A percentile compares a stretch with the other conserved stretches of the same genome.
These are phyloP conservation scores for Pteropus rufus DNA, from an alignment of 2,797 vertebrate species.

Conservation along the genomic window DNA sequence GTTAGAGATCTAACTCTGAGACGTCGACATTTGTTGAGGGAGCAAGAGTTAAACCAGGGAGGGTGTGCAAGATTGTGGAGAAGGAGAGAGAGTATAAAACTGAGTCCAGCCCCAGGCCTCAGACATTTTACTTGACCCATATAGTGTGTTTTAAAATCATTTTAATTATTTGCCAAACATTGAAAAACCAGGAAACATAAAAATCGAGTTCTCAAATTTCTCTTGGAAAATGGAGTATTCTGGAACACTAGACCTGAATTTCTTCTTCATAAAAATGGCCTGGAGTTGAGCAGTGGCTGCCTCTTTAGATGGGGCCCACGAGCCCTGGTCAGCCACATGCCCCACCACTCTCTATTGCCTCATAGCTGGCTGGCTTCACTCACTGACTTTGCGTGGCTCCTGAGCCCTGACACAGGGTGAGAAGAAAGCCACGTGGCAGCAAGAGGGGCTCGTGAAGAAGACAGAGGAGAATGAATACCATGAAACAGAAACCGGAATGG, in stretches of 20 bases:
- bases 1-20: not conserved
- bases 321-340: not conserved
- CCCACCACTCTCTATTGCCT: not conserved
- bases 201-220: conserved; percentile 5
- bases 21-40: not conserved
- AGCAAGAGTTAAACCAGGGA: not conserved
- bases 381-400: not conserved
- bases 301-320: not conserved
- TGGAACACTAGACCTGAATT: not conserved
- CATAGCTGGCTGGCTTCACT: not conserved
- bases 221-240: not conserved
- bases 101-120: not conserved
- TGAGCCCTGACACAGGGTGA: not conserved
- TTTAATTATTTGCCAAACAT: conserved; percentile 6
- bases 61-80: not conserved
- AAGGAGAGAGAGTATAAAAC: not conserved
- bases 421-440: not conserved
- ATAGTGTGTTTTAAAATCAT: not conserved
- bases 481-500: not conserved
- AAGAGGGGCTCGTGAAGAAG: not conserved
- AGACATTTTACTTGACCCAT: not conserved
- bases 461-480: not conserved
- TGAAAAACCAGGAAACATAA: not conserved
- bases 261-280: not conserved
- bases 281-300: not conserved